Evolutionary conservation across 1,140 invertebrate species (phyloP).

Genomic region (Oncopodura yosiiana): DNA sequence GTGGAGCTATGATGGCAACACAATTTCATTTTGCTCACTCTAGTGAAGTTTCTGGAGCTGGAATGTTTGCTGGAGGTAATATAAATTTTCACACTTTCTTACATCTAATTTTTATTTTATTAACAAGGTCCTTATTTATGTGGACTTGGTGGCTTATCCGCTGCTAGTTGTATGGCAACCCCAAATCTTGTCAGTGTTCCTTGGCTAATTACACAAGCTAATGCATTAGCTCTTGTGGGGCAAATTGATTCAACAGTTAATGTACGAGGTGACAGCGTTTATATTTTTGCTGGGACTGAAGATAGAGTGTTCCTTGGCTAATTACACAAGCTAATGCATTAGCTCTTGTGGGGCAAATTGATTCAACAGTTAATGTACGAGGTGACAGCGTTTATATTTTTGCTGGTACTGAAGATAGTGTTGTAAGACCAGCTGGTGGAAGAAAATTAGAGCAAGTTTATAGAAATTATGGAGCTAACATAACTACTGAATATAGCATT

Average conservation of each 20-base stretch:
- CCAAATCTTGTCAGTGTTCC: slow-evolving; percentile 31
- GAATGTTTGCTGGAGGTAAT: slow-evolving; percentile 24
- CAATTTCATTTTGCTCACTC: slow-evolving; percentile 21
- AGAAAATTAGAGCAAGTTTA: slow-evolving; percentile 34
- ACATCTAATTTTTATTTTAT: neutral
- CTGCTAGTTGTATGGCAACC: slow-evolving; percentile 36
- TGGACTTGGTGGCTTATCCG: slow-evolving; percentile 33
- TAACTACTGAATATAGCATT: slow-evolving; percentile 32
- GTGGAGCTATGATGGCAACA: slow-evolving; percentile 18
- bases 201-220: slow-evolving; percentile 24
- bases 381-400: slow-evolving; percentile 4
- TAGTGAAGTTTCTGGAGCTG: slow-evolving; percentile 9
- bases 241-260: slow-evolving; percentile 37
- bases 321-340: neutral
- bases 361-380: neutral
- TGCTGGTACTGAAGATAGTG: slow-evolving; percentile 34
- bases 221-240: slow-evolving; percentile 28
- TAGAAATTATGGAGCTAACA: slow-evolving; percentile 34
- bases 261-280: slow-evolving; percentile 36
- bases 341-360: neutral
- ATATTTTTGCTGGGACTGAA: slow-evolving; percentile 37
- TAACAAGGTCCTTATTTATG: slow-evolving; percentile 38
- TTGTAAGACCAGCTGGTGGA: slow-evolving; percentile 25
- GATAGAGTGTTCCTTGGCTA: slow-evolving; percentile 38
- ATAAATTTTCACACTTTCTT: neutral